Conservation (phyloP, 1,140 invertebrate genomes). For the Aphaenogaster rudis region DNA sequence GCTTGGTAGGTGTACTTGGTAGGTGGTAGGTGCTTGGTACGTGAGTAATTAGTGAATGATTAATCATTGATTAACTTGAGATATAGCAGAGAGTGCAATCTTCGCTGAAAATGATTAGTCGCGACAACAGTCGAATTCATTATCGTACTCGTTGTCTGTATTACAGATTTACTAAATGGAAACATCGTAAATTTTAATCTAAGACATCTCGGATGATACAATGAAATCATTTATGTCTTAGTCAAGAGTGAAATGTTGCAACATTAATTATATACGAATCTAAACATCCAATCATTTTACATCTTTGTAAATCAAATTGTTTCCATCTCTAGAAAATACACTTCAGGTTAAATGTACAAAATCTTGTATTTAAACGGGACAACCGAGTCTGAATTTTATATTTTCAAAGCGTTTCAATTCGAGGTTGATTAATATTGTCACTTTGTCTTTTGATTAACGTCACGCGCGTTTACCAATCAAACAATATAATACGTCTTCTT, state of each 20-base stretch:
- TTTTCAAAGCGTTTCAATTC: slow-evolving; percentile 8
- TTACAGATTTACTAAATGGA: neutral
- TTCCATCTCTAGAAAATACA: no score
- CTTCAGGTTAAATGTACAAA: neutral
- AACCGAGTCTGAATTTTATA: neutral
- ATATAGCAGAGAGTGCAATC: neutral
- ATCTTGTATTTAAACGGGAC: neutral
- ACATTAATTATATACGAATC: neutral
- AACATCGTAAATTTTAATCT: slow-evolving; percentile 27
- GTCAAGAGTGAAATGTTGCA: neutral
- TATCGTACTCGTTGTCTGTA: neutral
- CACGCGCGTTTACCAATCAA: slow-evolving; percentile 26
- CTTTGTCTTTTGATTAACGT: neutral
- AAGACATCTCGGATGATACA: neutral
- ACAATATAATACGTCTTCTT: slow-evolving; percentile 18
- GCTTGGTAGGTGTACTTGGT: neutral
- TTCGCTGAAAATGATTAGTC: slow-evolving; percentile 7
- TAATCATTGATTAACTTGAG: slow-evolving; percentile 34
- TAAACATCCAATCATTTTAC: neutral
- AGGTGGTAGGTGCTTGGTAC: no score
- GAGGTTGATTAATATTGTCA: slow-evolving; percentile 11
- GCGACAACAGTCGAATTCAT: slow-evolving; percentile 1
- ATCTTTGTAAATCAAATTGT: neutral
- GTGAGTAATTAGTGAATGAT: slow-evolving; percentile 16
- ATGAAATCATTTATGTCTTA: slow-evolving; percentile 1